Base-by-base conservation (phyloP, 1,140 invertebrate genomes). In the Brachionus koreanus region DNA sequence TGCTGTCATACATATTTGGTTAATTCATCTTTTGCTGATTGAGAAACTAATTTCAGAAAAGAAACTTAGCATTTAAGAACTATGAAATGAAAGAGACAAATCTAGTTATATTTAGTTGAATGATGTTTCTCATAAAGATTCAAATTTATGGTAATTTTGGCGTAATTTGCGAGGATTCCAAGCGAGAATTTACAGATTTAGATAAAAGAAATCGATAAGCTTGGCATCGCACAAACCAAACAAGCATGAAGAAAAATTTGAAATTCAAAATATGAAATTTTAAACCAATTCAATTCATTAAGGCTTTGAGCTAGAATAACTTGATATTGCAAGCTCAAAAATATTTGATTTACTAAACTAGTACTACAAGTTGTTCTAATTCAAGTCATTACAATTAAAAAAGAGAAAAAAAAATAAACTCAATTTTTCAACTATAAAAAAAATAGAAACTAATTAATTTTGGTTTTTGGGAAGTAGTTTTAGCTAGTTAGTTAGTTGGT, bases 61-160 rank as follows among this genome's bases (percentile, higher is more conserved):
- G 65, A 69, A 69, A 39, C 29, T 65, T 29, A 65, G 33, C 29
- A 65, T 33, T 33, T 65, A 65, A 19, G 16, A 69, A 57, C 49
- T 7, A 7, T 19, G 9, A 69, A 42, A 69, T 37, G 37, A 69
- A 39, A 69, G 65, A 69, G 33, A 69, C 65, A 69, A 69, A 69
- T 69, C 35, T 69, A 69, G 37, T 74, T 74, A 74, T 74, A 46
- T 74, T 74, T 74, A 74, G 19, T 46, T 74, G 39, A 74, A 74
- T 74, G 69, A 74, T 74, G 23, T 74, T 74, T 49, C 69, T 74
- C 37, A 74, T 74, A 74, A 74, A 74, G 39, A 74, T 74, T 74
- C 42, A 74, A 74, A 74, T 74, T 74, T 74, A 74, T 74, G 69
- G 69, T 74, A 74, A 74, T 74, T 74, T 46, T 74, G 29, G 35